A percentile compares a stretch with the other conserved stretches of the same genome.
These are phyloP conservation scores for Pasiphila rectangulata DNA, from an alignment of 2,888 invertebrate species.

Conservation along the genomic window DNA sequence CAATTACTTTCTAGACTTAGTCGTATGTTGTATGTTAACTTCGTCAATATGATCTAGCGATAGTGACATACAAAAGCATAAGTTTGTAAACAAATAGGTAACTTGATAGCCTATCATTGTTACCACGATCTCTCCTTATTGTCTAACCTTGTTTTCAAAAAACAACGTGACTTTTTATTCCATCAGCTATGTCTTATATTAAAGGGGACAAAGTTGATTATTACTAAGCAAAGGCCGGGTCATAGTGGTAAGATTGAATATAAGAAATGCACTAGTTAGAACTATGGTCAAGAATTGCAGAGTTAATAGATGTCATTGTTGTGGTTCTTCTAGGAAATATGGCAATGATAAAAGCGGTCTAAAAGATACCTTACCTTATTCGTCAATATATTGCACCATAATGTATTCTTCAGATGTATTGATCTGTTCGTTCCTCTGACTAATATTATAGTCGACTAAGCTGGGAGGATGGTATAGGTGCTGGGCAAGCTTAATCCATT, in stretches of 20 bases:
- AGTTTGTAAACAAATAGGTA: slow-evolving; percentile 29
- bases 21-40: too few species aligned
- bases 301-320: neutral
- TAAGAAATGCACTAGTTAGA: slow-evolving; percentile 40
- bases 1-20: too few species aligned
- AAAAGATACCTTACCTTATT: too few species aligned
- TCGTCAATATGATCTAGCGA: too few species aligned
- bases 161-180: slow-evolving; percentile 9
- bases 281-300: slow-evolving; percentile 29
- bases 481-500: too few species aligned
- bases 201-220: slow-evolving; percentile 4
- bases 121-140: slow-evolving; percentile 49
- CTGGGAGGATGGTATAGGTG: too few species aligned
- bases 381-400: too few species aligned
- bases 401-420: too few species aligned
- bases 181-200: slow-evolving; percentile 5
- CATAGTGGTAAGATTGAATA: slow-evolving; percentile 29
- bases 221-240: neutral
- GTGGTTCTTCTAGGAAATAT: slow-evolving; percentile 7
- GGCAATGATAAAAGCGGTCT: too few species aligned
- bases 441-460: too few species aligned
- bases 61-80: slow-evolving; percentile 9
- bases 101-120: slow-evolving; percentile 42
- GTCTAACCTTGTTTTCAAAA: slow-evolving; percentile 61
- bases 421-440: too few species aligned